Conservation (phyloP, 2,888 invertebrate genomes). For the Fabriciana adippe region DNA sequence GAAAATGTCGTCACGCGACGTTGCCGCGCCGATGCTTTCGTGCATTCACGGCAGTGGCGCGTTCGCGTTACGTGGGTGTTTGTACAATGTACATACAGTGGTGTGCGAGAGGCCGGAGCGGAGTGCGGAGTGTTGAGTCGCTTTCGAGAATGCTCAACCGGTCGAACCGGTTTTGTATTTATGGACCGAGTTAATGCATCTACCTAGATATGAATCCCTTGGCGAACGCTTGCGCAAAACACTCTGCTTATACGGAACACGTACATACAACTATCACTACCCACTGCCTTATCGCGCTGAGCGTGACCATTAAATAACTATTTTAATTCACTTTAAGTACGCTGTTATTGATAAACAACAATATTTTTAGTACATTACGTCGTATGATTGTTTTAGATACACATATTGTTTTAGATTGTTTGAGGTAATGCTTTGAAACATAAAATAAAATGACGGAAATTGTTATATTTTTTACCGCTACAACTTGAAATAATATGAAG, state of each 20-base stretch:
- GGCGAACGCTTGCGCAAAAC: constrained; percentile 75
- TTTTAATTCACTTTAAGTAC: constrained; percentile 56
- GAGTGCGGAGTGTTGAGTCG: constrained; percentile 61
- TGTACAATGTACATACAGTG: constrained; percentile 52
- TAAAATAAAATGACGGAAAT: no score
- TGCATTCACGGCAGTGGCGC: constrained; percentile 69
- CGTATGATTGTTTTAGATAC: constrained; percentile 28
- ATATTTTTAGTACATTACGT: constrained; percentile 45
- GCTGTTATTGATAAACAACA: constrained; percentile 64
- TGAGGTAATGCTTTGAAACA: no score
- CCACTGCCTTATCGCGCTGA: constrained; percentile 56
- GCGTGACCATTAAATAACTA: constrained; percentile 54
- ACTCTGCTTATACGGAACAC: constrained; percentile 57
- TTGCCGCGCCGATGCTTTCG: constrained; percentile 76
- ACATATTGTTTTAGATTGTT: no score
- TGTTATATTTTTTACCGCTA: no score
- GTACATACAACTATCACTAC: constrained; percentile 56
- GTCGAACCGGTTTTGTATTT: constrained; percentile 80
- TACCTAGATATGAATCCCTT: constrained; percentile 76
- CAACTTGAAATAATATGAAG: no score
- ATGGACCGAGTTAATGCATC: constrained; percentile 79
- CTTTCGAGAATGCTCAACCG: constrained; percentile 81
- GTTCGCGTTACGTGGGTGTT: constrained; percentile 75
- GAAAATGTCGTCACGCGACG: constrained; percentile 84
- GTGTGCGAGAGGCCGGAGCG: constrained; percentile 72